phyloP scores from a whole-genome alignment of 2,888 invertebrate genomes.

The Eustalomyia histrio region DNA sequence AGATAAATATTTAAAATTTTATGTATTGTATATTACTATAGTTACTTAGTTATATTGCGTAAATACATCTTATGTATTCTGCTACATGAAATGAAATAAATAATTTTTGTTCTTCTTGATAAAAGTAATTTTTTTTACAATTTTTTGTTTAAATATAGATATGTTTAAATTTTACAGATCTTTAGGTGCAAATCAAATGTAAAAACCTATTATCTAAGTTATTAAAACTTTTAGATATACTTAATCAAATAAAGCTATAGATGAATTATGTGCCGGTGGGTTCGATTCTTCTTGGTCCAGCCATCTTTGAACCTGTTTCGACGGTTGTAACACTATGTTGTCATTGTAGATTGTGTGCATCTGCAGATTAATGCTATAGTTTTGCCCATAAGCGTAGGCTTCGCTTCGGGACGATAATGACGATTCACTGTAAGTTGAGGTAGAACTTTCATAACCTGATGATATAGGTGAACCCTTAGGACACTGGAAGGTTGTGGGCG shows the following conservation, averaged over 20 bases:
- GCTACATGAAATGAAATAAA: not conserved
- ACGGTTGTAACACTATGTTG: constrained; percentile 78
- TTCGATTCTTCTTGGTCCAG: constrained; percentile 79
- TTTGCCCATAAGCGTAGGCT: constrained; percentile 63
- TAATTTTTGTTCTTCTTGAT: not conserved
- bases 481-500: constrained; percentile 78
- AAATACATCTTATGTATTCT: not conserved
- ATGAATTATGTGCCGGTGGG: constrained; percentile 65
- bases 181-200: not conserved
- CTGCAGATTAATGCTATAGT: constrained; percentile 81
- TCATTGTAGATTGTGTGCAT: constrained; percentile 81
- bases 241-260: constrained; percentile 70
- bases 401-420: constrained; percentile 70
- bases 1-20: not conserved
- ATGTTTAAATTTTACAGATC: not conserved
- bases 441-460: constrained; percentile 79
- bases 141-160: not conserved
- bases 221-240: not conserved
- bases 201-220: not conserved
- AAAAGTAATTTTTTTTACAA: not conserved
- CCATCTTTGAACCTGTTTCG: constrained; percentile 82
- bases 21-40: too few species aligned
- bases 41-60: not conserved
- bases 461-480: constrained; percentile 78
- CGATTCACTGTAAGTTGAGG: constrained; percentile 78